These are phyloP conservation scores for Julus scanicus DNA, from an alignment of 2,888 invertebrate genomes.

Conservation along the genomic window DNA sequence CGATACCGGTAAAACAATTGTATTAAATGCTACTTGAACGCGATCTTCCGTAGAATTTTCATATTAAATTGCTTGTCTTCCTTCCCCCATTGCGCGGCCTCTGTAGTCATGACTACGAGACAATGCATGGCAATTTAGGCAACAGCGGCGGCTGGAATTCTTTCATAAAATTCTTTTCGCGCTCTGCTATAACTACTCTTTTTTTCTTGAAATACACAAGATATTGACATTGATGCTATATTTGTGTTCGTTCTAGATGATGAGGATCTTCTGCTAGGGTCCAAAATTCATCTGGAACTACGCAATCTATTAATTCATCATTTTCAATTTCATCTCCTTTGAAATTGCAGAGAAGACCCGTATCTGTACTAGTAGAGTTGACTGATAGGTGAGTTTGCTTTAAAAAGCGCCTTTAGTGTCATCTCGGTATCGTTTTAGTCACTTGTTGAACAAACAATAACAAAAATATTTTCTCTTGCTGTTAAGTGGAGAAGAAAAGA, in stretches of 20 bases:
- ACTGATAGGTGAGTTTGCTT: not conserved
- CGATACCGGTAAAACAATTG: conserved; percentile 26
- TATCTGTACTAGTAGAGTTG: not conserved
- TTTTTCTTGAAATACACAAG: not conserved
- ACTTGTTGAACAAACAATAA: not conserved
- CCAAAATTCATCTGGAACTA: conserved; percentile 44
- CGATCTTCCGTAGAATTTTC: conserved; percentile 22
- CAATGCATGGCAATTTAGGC: conserved; percentile 41
- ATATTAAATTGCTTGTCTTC: conserved; percentile 41
- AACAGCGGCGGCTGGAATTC: conserved; percentile 35
- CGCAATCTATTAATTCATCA: not conserved
- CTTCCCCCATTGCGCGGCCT: conserved; percentile 11
- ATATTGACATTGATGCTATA: conserved; percentile 41
- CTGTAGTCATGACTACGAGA: conserved; percentile 17
- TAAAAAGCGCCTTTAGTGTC: not conserved
- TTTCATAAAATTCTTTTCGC: not conserved
- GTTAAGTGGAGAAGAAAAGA: not conserved
- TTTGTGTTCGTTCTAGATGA: conserved; percentile 45
- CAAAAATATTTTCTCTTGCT: not conserved
- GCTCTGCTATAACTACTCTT: not conserved
- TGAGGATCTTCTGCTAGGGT: conserved; percentile 7
- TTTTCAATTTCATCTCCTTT: conserved; percentile 11
- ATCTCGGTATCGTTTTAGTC: not conserved
- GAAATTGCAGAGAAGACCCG: conserved; percentile 25
- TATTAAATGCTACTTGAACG: conserved; percentile 40